Base-by-base conservation (phyloP, 2,888 invertebrate species). In the Myathropa florea region DNA sequence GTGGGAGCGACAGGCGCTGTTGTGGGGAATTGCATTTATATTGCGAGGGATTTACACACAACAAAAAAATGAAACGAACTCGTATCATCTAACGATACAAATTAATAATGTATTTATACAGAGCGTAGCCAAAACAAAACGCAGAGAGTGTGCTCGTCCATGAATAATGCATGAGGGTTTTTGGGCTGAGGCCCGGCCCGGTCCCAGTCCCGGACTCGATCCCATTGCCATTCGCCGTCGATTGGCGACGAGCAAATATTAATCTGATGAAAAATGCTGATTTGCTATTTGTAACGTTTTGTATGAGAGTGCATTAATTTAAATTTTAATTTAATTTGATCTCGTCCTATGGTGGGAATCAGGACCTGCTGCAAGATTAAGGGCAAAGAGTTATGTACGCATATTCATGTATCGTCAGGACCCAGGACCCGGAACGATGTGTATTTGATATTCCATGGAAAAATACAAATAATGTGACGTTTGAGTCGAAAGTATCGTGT, bases 41-140 rank as follows among this genome's bases (percentile, higher is more conserved):
- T 86, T 86, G 83, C 78, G 71, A 83, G 78, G 86, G 86, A 86
- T 86, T 86, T 86, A 79, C 78, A 79, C 46, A 46, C 18, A 46
- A 46, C 46, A 46, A 39, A 39, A 46, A 46, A n/a, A n/a, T n/a
- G 39, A 39, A 39, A n/a, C 14, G 79, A 83, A 86, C 83, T 86
- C 83, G 78, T 86, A 86, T 86, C 86, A 79, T 86, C 86, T 86
- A 86, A 83, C 86, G 86, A 75, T 82, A 86, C 83, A 86, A 86
- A 86, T 86, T 86, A 86, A 86, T 86, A 86, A 86, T 86, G 86
- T 86, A 86, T 86, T 86, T 86, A 86, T 86, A 86, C 83, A 86
- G 75, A 72, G 80, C 64, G 70, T 79, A 75, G 86, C 86, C 86
- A 82, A 86, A 86, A 86, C 86, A 86, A 86, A 83, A 63, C 68